Evolutionary conservation across 2,797 vertebrate genomes (phyloP).

Genomic region (Molothrus ater): DNA sequence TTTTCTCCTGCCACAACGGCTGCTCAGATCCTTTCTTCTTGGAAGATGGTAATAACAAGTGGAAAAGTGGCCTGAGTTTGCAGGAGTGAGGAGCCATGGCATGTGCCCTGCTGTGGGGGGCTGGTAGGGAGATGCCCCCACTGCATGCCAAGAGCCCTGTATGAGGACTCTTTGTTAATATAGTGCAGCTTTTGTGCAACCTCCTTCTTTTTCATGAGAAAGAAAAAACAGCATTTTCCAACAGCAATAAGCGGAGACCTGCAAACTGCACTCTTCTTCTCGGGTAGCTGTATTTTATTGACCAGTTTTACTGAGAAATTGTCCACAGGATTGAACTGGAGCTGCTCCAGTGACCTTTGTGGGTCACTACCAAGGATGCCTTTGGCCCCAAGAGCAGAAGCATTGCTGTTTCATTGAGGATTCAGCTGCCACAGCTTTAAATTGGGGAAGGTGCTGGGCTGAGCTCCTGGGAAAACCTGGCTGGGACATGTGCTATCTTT

Average conservation of each 20-base stretch:
- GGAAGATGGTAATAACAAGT: not conserved
- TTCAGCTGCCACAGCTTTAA: not conserved
- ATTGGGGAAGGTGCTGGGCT: not conserved
- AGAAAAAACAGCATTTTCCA: not conserved
- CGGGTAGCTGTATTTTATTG: not conserved
- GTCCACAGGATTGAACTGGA: not conserved
- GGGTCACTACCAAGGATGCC: fast-evolving
- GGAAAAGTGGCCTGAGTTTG: not conserved
- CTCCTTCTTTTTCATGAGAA: not conserved
- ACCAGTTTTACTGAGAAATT: not conserved
- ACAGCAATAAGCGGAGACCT: not conserved
- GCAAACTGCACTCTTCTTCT: not conserved
- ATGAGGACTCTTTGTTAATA: fast-evolving
- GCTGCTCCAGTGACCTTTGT: not conserved
- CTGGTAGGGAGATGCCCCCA: too few species aligned
- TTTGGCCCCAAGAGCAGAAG: not conserved
- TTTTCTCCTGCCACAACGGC: not conserved
- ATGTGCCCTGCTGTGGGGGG: not conserved
- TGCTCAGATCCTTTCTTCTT: not conserved
- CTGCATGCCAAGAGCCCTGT: fast-evolving
- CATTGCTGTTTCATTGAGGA: fast-evolving
- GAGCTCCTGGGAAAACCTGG: not conserved
- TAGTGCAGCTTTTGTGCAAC: not conserved
- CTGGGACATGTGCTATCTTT: not conserved
- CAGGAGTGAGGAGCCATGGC: fast-evolving